Evolutionary conservation across 2,113 vertebrate genomes (phyloP).

Genomic region (Sprattus sprattus): DNA sequence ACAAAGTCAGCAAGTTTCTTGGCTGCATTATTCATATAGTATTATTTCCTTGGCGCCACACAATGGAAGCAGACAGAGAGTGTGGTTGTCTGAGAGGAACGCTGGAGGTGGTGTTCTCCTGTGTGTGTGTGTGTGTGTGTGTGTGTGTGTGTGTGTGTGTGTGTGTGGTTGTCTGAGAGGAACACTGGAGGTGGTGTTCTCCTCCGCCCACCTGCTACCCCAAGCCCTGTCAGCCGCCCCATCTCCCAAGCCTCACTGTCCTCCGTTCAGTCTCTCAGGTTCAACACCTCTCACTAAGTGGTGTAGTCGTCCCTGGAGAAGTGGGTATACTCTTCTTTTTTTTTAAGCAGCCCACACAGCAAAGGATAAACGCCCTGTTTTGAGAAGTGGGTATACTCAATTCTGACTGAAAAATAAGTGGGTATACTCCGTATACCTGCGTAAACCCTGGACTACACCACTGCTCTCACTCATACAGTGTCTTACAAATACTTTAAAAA

Average conservation of each 20-base stretch:
- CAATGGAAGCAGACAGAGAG: not conserved
- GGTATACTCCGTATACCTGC: too few species aligned
- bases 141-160: not conserved
- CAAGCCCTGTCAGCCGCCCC: not conserved
- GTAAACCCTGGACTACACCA: too few species aligned
- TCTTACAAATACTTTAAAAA: too few species aligned
- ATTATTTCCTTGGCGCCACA: not conserved
- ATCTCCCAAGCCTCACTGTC: not conserved
- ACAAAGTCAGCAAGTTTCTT: slow-evolving; percentile 14
- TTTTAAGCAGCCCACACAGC: too few species aligned
- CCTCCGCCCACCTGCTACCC: not conserved
- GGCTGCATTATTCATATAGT: not conserved
- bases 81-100: not conserved
- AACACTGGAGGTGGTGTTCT: not conserved
- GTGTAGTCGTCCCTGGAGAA: too few species aligned
- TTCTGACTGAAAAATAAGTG: too few species aligned
- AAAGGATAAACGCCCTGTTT: too few species aligned
- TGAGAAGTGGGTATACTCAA: too few species aligned
- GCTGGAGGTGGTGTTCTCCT: not conserved
- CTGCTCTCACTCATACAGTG: too few species aligned
- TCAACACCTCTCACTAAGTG: too few species aligned
- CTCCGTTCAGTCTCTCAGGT: not conserved
- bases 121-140: not conserved
- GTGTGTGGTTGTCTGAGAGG: slow-evolving; percentile 1
- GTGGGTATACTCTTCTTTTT: too few species aligned